phyloP scores from a whole-genome alignment of 2,113 vertebrate species.

The Harpagus bidentatus region DNA sequence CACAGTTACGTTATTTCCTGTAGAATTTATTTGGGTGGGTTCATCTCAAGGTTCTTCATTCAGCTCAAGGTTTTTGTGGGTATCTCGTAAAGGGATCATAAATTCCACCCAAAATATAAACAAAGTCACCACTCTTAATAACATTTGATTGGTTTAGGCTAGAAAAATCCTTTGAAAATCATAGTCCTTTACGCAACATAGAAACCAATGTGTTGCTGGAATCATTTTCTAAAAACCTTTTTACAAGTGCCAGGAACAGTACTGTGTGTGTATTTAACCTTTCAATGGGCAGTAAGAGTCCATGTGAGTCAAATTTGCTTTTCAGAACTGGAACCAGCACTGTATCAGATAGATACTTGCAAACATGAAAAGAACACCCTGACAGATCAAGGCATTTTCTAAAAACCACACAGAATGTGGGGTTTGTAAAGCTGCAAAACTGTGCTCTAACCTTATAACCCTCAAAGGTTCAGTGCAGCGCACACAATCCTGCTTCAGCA shows the following conservation, averaged over 20 bases:
- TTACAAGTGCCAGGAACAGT: conserved; percentile 11
- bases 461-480: neutral
- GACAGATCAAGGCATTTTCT: conserved; percentile 25
- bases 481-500: neutral
- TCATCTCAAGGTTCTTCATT: neutral
- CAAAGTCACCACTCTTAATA: neutral
- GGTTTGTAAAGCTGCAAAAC: neutral
- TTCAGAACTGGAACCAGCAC: conserved; percentile 1
- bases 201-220: neutral
- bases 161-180: neutral
- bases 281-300: neutral
- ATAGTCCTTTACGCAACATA: neutral
- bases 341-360: neutral
- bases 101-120: neutral
- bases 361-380: conserved; percentile 7
- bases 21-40: neutral
- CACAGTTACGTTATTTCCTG: neutral
- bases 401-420: neutral
- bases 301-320: neutral
- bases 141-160: neutral
- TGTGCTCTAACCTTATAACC: neutral
- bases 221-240: conserved; percentile 1
- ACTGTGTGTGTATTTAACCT: conserved; percentile 23
- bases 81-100: neutral
- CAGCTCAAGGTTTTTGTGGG: neutral